These are phyloP conservation scores for Pithys albifrons DNA, from an alignment of 2,113 vertebrate species.

Conservation along the genomic window DNA sequence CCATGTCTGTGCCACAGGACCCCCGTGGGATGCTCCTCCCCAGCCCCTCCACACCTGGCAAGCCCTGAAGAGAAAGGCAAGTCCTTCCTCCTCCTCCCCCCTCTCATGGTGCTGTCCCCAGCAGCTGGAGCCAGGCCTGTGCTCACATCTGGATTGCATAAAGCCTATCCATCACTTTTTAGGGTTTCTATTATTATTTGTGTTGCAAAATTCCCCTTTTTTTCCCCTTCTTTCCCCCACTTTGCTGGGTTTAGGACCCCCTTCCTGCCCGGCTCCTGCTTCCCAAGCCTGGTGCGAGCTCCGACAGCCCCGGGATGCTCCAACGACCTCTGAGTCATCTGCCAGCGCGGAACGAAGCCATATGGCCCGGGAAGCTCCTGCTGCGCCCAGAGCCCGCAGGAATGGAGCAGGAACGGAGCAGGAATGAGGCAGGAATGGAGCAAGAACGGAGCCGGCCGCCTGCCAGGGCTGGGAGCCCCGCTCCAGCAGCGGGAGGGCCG, in stretches of 20 bases:
- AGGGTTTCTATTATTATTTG: neutral
- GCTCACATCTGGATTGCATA: slow-evolving; percentile 47
- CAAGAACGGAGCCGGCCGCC: neutral
- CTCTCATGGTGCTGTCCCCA: neutral
- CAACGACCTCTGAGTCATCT: neutral
- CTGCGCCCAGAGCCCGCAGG: neutral
- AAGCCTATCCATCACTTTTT: neutral
- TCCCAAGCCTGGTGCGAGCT: neutral
- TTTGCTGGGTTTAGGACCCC: neutral
- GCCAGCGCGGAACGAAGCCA: neutral
- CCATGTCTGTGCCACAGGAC: neutral
- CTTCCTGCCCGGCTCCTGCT: neutral
- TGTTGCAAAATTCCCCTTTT: neutral
- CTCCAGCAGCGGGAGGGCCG: neutral
- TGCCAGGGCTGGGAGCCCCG: neutral
- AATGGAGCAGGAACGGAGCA: neutral
- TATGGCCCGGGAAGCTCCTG: slow-evolving; percentile 12
- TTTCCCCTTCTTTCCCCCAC: neutral
- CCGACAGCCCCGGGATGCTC: neutral
- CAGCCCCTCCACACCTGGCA: neutral
- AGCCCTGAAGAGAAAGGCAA: neutral
- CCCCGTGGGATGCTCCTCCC: neutral
- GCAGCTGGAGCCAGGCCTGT: neutral
- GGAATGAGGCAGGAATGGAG: neutral
- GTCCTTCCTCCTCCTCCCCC: neutral